These are phyloP conservation scores for Acrocephalus arundinaceus DNA, from an alignment of 2,113 vertebrate genomes.

Conservation along the genomic window DNA sequence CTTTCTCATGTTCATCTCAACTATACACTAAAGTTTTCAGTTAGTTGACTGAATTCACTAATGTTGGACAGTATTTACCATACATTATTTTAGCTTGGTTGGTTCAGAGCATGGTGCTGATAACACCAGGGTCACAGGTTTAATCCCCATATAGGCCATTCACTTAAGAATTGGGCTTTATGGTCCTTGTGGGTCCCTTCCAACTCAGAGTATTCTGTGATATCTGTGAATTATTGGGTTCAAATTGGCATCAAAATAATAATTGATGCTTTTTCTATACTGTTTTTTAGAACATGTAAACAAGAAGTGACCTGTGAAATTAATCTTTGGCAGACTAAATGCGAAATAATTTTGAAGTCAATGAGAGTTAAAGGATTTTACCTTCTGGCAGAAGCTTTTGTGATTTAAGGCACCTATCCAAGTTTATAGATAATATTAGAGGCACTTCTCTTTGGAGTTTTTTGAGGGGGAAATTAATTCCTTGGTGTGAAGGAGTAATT, in stretches of 20 bases:
- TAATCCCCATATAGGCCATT: background rate
- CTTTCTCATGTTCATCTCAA: background rate
- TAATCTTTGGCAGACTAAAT: background rate
- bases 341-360: background rate
- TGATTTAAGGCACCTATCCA: background rate
- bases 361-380: background rate
- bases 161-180: background rate
- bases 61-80: background rate
- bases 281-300: background rate
- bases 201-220: background rate
- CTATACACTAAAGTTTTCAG: background rate
- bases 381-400: background rate
- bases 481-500: background rate
- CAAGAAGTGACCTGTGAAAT: background rate
- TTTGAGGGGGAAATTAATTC: background rate
- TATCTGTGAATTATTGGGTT: background rate
- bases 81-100: background rate
- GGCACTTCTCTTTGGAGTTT: background rate
- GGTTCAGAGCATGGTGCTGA: background rate
- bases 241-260: background rate
- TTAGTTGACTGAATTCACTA: constrained; percentile 4
- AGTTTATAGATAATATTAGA: background rate
- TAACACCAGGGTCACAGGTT: background rate
- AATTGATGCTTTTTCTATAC: background rate
- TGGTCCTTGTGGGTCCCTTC: background rate